Base-by-base conservation (phyloP, 2,797 vertebrate genomes). In the Champsocephalus gunnari region DNA sequence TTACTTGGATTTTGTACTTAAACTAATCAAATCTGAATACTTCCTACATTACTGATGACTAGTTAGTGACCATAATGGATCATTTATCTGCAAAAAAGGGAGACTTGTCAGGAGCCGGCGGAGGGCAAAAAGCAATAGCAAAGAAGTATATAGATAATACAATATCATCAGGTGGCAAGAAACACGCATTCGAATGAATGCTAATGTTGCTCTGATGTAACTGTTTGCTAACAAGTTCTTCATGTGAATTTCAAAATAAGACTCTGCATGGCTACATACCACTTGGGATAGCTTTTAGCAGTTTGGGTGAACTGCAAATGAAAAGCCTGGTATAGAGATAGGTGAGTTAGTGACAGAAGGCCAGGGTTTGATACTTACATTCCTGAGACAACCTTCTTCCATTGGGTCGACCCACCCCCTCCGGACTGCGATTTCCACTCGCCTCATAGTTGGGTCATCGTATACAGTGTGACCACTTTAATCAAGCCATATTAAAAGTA, bases 401-500 rank as follows among this genome's bases (percentile, higher is more conserved):
- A 44, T 75, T 66, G 28, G 65, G 71, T 77, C 9, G 5, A 80
- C 64, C 60, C 65, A 70, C 64, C 81, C 21, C 2, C 24, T 38
- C 34, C 34, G 69, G 61, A 62, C 65, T 10, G 61, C 71, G 32
- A 41, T 63, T 56, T 66, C 59, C 77, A 44, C 64, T 79, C n/a
- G 5, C 51, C 57, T 74, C 65, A 59, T 79, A 43, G 65, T 54
- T 73, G 19, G 64, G 72, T 49, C 59, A 4, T 62, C 78, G 47
- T 65, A 75, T 61, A 81, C 73, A 91, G 75, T 88, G 86, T 86
- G 92, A 93, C 92, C 94, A 92, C 93, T 96, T 96, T 94, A 94
- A 94, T 94, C 92, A 97, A 97, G 96, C 96, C 96, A 97, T 96
- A 90, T 87, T 84, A 82, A 88, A 93, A 92, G 87, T 93, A 81